phyloP scores from a whole-genome alignment of 2,113 vertebrate species.

The Rhea pennata region DNA sequence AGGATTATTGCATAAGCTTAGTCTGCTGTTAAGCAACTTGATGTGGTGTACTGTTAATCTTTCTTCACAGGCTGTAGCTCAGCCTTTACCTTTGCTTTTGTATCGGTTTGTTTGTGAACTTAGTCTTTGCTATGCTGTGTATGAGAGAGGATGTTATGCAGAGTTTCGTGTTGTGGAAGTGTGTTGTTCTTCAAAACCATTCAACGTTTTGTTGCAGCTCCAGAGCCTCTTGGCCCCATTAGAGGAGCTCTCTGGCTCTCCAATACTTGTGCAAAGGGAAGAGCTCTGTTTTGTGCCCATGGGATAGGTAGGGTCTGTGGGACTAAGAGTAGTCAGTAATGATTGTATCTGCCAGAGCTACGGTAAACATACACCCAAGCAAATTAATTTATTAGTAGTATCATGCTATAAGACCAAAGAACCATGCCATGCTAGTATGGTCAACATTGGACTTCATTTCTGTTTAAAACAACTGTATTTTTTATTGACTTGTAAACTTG shows the following conservation, averaged over 20 bases:
- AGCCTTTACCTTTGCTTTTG: neutral
- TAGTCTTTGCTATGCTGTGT: neutral
- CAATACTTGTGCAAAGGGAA: neutral
- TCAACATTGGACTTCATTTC: neutral
- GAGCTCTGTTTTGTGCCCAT: no score
- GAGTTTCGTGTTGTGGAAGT: neutral
- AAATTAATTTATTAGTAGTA: neutral
- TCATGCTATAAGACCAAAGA: neutral
- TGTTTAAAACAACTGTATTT: neutral
- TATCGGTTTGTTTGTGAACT: neutral
- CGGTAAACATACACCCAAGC: neutral
- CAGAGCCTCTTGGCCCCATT: neutral
- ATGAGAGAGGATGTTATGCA: neutral
- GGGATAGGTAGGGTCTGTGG: neutral
- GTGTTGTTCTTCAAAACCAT: neutral
- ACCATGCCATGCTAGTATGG: neutral
- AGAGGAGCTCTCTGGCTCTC: neutral
- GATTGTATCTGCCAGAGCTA: neutral
- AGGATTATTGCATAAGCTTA: neutral
- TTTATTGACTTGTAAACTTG: neutral
- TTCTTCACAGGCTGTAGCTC: neutral
- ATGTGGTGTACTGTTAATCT: neutral
- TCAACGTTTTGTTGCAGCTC: neutral
- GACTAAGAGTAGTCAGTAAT: no score
- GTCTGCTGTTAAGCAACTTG: neutral